phyloP scores from a whole-genome alignment of 1,140 invertebrate genomes.

The Bradysia coprophila region DNA sequence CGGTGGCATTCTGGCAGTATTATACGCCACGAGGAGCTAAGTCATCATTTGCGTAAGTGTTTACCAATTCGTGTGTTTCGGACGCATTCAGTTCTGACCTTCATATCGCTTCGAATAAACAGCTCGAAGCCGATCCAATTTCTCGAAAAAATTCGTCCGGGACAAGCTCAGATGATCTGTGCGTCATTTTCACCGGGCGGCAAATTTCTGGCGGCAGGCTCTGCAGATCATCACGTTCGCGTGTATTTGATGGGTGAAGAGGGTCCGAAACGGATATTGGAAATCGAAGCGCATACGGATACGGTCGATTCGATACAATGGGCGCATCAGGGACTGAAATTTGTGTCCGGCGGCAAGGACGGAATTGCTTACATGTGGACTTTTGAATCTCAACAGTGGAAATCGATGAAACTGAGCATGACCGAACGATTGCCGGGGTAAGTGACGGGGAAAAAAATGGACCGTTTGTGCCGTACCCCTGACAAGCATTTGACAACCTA shows the following conservation, averaged over 20 bases:
- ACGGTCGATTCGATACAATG: conserved; percentile 93
- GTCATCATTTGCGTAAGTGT: conserved; percentile 34
- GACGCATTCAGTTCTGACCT: not conserved
- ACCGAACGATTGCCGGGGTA: conserved; percentile 43
- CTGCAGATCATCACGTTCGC: conserved; percentile 81
- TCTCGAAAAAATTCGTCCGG: conserved; percentile 82
- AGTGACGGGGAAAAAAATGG: conserved; percentile 6
- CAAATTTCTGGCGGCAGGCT: conserved; percentile 82
- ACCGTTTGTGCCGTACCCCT: too few relatives aligned
- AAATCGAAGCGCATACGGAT: conserved; percentile 80
- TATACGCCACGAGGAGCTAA: conserved; percentile 34
- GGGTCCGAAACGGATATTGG: conserved; percentile 43
- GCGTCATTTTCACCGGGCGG: conserved; percentile 89
- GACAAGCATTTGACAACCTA: too few relatives aligned
- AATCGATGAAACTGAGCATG: conserved; percentile 56
- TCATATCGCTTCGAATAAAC: not conserved
- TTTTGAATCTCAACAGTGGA: conserved; percentile 80
- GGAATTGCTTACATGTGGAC: conserved; percentile 89
- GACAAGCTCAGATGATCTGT: conserved; percentile 91
- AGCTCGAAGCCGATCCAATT: conserved; percentile 75
- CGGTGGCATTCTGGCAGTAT: conserved; percentile 89
- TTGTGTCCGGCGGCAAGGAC: conserved; percentile 93
- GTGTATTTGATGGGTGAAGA: conserved; percentile 69
- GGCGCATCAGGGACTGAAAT: conserved; percentile 65
- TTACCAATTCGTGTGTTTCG: not conserved